Percentiles rank a stretch among this genome's conserved stretches.
These are phyloP conservation scores for Psophia crepitans DNA, from an alignment of 2,113 vertebrate genomes.

Conservation along the genomic window DNA sequence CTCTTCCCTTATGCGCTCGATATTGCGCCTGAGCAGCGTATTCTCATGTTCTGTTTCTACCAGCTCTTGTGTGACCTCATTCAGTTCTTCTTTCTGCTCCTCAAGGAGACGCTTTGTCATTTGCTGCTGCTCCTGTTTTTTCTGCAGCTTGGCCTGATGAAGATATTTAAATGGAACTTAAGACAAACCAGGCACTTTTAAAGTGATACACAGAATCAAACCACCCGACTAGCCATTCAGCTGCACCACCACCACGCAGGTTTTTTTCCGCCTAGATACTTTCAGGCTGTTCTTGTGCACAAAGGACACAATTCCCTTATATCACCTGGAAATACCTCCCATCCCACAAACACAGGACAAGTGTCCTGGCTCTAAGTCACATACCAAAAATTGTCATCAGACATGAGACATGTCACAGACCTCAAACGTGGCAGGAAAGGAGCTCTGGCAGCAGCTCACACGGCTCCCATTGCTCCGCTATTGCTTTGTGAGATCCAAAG, in stretches of 20 bases:
- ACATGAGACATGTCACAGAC: neutral
- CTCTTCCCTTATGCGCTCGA: slow-evolving; percentile 86
- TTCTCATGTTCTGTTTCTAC: slow-evolving; percentile 86
- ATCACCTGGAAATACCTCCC: neutral
- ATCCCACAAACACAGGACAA: neutral
- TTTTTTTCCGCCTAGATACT: neutral
- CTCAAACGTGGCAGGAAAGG: neutral
- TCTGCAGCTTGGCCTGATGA: slow-evolving; percentile 79
- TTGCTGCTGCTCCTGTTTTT: slow-evolving; percentile 79
- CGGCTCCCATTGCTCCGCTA: neutral
- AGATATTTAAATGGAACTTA: neutral
- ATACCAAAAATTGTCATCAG: neutral
- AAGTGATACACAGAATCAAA: neutral
- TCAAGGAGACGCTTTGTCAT: slow-evolving; percentile 80
- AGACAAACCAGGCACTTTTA: neutral
- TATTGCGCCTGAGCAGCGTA: slow-evolving; percentile 77
- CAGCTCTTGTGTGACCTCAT: slow-evolving; percentile 85
- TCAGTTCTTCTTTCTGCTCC: slow-evolving; percentile 79
- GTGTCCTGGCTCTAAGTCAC: neutral
- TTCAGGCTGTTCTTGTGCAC: neutral
- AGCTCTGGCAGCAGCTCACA: neutral
- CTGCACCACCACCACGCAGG: neutral
- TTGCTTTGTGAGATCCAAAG: neutral
- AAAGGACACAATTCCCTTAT: neutral
- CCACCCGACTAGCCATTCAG: neutral